phyloP scores from a whole-genome alignment of 2,797 vertebrate species.

The Apodemus agrarius region DNA sequence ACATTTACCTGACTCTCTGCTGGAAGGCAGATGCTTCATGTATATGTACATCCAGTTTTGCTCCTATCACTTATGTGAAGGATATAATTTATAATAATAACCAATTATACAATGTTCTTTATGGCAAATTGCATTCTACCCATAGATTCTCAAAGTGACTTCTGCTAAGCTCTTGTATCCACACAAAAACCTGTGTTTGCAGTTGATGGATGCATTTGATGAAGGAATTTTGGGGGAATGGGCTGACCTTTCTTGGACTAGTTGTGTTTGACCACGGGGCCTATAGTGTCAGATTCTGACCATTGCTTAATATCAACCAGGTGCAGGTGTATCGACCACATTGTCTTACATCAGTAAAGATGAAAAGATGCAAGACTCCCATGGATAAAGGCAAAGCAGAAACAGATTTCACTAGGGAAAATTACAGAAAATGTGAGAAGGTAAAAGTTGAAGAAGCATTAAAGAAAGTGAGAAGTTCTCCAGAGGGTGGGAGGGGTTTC shows the following conservation, averaged over 20 bases:
- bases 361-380: neutral
- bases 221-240: neutral
- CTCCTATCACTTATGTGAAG: neutral
- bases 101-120: neutral
- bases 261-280: neutral
- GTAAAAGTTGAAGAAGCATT: neutral
- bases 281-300: neutral
- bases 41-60: neutral
- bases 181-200: neutral
- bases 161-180: neutral
- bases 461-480: neutral
- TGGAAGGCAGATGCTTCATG: neutral
- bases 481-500: neutral
- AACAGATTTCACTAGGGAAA: neutral
- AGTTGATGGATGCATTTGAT: neutral
- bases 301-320: neutral
- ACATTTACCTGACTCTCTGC: neutral
- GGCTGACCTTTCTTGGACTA: neutral
- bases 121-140: neutral
- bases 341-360: neutral
- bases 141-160: constrained; percentile 13
- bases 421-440: neutral
- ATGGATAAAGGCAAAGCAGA: neutral
- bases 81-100: constrained; percentile 12
- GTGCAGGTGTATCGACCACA: neutral